A percentile compares a stretch with the other conserved stretches of the same genome.
Conservation (phyloP, 2,888 invertebrate species). For the Quadroppia sp. region DNA sequence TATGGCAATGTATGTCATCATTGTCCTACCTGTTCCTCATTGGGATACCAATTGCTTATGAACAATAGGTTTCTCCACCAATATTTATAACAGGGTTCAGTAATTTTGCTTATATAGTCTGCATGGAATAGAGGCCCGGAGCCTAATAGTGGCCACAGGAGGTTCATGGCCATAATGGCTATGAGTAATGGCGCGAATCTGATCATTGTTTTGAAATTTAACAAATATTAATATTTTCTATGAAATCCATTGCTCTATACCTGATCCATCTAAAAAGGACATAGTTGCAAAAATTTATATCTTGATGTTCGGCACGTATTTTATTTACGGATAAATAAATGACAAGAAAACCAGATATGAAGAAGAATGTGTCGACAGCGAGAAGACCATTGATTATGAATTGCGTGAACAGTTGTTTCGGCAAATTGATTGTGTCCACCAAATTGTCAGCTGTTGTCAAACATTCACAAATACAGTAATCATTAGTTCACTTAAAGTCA, state of each 20-base stretch:
- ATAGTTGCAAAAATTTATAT: background rate
- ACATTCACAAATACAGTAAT: no score
- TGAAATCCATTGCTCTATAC: no score
- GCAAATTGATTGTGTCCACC: background rate
- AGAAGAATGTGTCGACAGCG: slow-evolving; percentile 20
- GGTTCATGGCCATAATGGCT: background rate
- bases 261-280: background rate
- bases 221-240: no score
- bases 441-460: background rate
- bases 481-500: no score
- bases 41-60: background rate
- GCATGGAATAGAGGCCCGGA: background rate
- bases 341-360: slow-evolving; percentile 1
- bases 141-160: slow-evolving; percentile 2
- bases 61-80: slow-evolving; percentile 9
- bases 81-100: background rate
- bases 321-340: background rate
- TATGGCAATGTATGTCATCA: background rate
- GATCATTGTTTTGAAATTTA: no score
- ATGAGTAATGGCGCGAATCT: background rate
- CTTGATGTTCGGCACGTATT: background rate
- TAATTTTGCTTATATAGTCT: background rate
- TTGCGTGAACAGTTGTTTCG: background rate
- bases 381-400: background rate
- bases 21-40: background rate